These are phyloP conservation scores for Rhabdophis nuchalis DNA, from an alignment of 2,797 vertebrate genomes.

Conservation along the genomic window DNA sequence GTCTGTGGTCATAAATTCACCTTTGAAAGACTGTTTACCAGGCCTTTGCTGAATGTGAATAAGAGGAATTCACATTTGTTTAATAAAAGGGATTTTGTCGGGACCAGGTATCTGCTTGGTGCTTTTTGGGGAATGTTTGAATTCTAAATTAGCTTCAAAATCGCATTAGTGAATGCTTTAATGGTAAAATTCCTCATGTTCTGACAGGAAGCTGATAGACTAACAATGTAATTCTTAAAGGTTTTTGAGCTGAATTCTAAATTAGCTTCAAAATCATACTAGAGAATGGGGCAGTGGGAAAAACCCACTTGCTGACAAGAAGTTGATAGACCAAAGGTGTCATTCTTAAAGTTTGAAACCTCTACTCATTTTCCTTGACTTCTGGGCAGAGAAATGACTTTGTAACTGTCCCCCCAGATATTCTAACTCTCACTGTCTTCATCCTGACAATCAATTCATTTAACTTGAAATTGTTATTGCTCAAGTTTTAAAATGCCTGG, in stretches of 20 bases:
- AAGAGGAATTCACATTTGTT: too few relatives aligned
- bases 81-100: too few relatives aligned
- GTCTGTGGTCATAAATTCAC: too few relatives aligned
- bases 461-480: background rate
- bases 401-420: background rate
- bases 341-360: background rate
- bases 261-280: background rate
- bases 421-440: background rate
- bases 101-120: too few relatives aligned
- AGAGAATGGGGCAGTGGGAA: background rate
- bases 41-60: too few relatives aligned
- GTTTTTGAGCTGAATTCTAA: constrained; percentile 5
- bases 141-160: background rate
- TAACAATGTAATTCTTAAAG: background rate
- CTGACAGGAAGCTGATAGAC: background rate
- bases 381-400: background rate
- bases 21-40: too few relatives aligned
- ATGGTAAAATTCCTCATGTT: background rate
- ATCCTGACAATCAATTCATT: background rate
- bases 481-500: background rate
- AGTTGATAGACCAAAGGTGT: background rate
- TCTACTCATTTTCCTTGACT: background rate
- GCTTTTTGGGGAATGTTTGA: too few relatives aligned
- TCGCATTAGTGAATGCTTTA: background rate
- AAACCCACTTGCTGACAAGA: background rate